Percentiles rank a stretch among this genome's conserved stretches.
Evolutionary conservation across 2,113 vertebrate species (phyloP).

Genomic region (Athene noctua): DNA sequence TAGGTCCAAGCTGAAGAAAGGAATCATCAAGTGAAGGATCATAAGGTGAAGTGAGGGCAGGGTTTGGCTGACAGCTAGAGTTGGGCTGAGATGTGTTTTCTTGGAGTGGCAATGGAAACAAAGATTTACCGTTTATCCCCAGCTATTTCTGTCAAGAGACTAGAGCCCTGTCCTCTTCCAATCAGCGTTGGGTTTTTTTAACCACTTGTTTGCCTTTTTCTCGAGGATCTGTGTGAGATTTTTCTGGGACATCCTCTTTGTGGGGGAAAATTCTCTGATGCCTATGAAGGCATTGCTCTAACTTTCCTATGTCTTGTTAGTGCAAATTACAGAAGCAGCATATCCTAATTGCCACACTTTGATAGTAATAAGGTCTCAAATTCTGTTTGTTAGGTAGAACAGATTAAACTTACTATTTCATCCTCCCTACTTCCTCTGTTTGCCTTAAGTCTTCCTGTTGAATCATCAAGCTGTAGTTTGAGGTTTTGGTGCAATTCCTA

Average conservation of each 20-base stretch:
- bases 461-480: neutral
- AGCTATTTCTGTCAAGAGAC: constrained; percentile 13
- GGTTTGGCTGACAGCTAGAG: neutral
- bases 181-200: neutral
- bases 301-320: neutral
- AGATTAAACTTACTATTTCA: neutral
- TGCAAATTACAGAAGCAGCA: neutral
- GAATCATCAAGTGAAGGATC: neutral
- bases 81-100: constrained; percentile 11
- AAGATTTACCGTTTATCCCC: constrained; percentile 13
- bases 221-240: neutral
- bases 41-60: constrained; percentile 12
- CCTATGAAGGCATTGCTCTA: accelerated
- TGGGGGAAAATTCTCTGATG: neutral
- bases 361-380: neutral
- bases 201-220: neutral
- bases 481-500: constrained; percentile 5
- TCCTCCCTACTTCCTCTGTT: neutral
- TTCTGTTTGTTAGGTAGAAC: neutral
- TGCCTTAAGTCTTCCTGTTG: neutral
- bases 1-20: neutral
- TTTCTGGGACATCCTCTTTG: neutral
- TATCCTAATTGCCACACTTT: neutral
- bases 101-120: neutral
- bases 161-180: neutral